Conservation (phyloP, 2,797 vertebrate species). For the Cirrhinus molitorella region DNA sequence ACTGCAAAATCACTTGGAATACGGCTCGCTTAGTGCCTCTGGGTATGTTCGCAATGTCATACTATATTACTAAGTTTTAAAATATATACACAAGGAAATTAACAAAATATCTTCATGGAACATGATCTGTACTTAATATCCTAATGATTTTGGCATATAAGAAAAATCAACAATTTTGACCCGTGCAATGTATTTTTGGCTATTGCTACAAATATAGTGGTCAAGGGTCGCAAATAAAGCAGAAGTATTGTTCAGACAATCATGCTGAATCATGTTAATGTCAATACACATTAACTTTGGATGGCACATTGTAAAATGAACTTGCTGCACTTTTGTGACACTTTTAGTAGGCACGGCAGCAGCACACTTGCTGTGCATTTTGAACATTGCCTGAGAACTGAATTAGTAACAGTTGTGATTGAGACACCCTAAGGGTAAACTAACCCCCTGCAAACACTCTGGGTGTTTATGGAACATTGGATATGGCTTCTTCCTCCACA, state of each 20-base stretch:
- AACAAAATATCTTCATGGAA: no score
- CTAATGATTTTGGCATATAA: no score
- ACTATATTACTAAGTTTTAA: no score
- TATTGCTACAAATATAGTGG: no score
- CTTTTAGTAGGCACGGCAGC: background rate
- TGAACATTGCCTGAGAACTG: slow-evolving; percentile 2
- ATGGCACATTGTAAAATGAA: background rate
- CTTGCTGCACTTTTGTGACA: background rate
- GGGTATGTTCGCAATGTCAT: background rate
- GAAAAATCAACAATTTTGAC: no score
- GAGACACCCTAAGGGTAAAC: background rate
- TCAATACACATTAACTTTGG: background rate
- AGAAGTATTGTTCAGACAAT: no score
- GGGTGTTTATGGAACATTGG: slow-evolving; percentile 22
- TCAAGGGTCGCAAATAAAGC: no score
- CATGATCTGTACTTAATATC: no score
- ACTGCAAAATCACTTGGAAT: slow-evolving; percentile 12
- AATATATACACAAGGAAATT: no score
- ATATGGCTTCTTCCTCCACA: slow-evolving; percentile 14
- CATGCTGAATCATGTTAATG: background rate
- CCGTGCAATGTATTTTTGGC: no score
- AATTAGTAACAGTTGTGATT: slow-evolving; percentile 16
- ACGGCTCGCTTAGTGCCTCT: background rate
- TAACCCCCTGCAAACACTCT: background rate
- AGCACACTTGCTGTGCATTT: background rate